Evolutionary conservation across 2,797 vertebrate genomes (phyloP).

Genomic region (Sitta carolinensis): DNA sequence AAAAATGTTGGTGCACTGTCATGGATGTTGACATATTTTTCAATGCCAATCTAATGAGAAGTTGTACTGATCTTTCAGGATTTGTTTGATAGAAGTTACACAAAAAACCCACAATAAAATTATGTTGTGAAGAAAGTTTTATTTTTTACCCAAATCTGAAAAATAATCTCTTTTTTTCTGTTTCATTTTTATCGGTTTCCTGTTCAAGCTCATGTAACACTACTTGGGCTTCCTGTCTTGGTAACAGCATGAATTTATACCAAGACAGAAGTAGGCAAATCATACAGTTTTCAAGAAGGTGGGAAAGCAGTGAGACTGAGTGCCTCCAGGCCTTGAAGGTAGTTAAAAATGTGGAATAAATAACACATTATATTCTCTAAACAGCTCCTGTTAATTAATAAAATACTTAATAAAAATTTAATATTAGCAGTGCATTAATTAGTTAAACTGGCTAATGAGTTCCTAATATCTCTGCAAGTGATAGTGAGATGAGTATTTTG

Average conservation of each 20-base stretch:
- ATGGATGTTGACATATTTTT: not conserved
- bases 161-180: not conserved
- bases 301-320: not conserved
- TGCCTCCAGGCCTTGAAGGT: not conserved
- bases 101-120: not conserved
- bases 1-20: not conserved
- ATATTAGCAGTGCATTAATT: not conserved
- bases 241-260: not conserved
- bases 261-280: not conserved
- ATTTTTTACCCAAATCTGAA: not conserved
- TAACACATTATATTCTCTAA: not conserved
- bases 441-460: not conserved
- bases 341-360: not conserved
- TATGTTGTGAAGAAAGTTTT: not conserved
- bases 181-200: not conserved
- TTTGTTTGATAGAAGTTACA: not conserved
- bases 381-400: not conserved
- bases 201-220: not conserved
- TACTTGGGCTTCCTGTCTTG: not conserved
- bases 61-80: not conserved
- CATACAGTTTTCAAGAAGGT: not conserved
- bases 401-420: not conserved
- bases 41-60: not conserved
- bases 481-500: not conserved
- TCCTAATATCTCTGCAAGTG: not conserved